Evolutionary conservation across 2,113 vertebrate genomes (phyloP).

Genomic region (Nothobranchius kuhntae): DNA sequence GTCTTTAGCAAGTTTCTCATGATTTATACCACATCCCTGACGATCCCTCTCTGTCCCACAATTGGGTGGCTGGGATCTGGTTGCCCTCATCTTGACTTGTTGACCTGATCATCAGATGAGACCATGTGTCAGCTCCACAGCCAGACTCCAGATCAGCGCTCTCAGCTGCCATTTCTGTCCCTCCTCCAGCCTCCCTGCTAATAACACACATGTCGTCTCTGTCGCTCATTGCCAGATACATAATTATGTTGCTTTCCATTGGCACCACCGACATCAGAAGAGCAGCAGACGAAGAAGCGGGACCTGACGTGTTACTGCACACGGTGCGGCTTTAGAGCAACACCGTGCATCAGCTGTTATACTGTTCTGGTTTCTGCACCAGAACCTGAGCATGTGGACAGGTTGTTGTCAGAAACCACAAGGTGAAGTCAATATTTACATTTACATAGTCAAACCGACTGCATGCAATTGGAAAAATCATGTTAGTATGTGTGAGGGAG

Average conservation of each 20-base stretch:
- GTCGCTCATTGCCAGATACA: constrained; percentile 26
- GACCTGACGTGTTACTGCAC: not conserved
- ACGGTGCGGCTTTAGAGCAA: not conserved
- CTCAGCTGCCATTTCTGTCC: constrained; percentile 28
- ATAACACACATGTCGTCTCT: constrained; percentile 23
- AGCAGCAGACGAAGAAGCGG: constrained; percentile 10
- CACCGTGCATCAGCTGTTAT: too few relatives aligned
- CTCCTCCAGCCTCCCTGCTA: constrained; percentile 39
- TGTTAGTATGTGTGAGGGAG: not conserved
- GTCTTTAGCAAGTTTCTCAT: too few relatives aligned
- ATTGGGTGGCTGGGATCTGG: constrained; percentile 3
- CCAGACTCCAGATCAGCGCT: constrained; percentile 12
- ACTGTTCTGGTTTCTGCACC: not conserved
- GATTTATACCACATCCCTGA: not conserved
- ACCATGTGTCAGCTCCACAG: constrained; percentile 20
- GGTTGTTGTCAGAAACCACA: constrained; percentile 10
- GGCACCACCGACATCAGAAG: constrained; percentile 9
- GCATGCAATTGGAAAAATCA: not conserved
- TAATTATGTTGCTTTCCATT: constrained; percentile 21
- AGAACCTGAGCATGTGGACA: not conserved
- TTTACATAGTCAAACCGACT: not conserved
- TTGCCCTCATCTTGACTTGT: constrained; percentile 26
- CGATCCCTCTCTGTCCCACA: constrained; percentile 1
- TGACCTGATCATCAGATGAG: constrained; percentile 35
- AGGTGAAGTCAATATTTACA: constrained; percentile 25